Evolutionary conservation across 2,888 invertebrate genomes (phyloP), one percentile per base, ranked within the genome.

Genomic region (Clistopyga incitator): DNA sequence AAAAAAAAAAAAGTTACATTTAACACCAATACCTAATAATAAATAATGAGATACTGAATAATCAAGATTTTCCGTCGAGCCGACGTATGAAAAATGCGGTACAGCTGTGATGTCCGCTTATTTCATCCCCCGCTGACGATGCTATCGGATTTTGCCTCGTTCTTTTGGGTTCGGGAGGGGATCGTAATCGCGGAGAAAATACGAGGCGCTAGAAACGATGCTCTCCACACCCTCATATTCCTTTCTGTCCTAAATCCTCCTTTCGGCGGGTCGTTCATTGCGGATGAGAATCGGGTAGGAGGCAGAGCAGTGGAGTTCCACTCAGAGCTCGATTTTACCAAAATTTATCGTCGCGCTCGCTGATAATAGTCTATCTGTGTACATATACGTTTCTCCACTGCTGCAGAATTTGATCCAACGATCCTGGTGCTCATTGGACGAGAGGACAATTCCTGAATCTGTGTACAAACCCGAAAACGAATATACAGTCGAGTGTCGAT

Each of bases 131-230:
- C 25, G 38, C 38, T 11, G 20, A 11, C 54, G 38, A 18, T 18
- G 23, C 25, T n/a, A 6, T 56, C 34, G 54, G 8, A 38, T 23
- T 42, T 38, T 13, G 23, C 71, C 34, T 38, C 54, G 71, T 23
- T 56, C 42, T 59, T 56, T 72, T 72, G 11, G 10, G 18, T 2
- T 42, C 42, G 18, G 18, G n/a, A 38, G 15, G 6, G 8, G 23
- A 38, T 29, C 50, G 50, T 29, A 47, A 56, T 59, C 56, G 71
- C 23, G 6, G 10, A 38, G 25, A 56, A 56, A 59, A 42, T 72
- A 72, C 25, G n/a, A 56, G 56, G 56, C 20, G 56, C 50, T 56
- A 72, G 56, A 56, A 72, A 72, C 71, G 42, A 45, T 72, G 56
- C 71, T 72, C n/a, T 42, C 25, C 71, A 29, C 47, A 13, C 23